phyloP scores from a whole-genome alignment of 92 coral and sea anemone species.

The Anthopleura xanthogrammica region DNA sequence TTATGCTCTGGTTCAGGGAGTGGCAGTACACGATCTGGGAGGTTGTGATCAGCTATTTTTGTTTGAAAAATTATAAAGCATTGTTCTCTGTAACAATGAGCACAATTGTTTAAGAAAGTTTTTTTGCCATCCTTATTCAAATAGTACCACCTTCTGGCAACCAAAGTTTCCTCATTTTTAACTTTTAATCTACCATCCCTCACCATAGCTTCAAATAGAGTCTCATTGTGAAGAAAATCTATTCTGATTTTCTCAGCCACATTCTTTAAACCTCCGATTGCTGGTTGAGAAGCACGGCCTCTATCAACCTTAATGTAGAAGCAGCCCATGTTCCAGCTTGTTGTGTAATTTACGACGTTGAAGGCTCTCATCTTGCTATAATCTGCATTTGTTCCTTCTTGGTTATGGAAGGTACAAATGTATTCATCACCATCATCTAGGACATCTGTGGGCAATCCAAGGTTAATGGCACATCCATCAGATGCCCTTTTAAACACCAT shows the following conservation, averaged over 20 bases:
- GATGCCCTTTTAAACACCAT: neutral
- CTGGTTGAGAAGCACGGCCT: neutral
- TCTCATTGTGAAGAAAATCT: neutral
- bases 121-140: neutral
- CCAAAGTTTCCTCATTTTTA: neutral
- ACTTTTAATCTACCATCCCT: conserved; percentile 19
- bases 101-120: neutral
- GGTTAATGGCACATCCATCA: neutral
- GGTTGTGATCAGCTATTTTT: neutral
- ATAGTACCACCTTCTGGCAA: neutral
- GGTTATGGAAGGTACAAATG: neutral
- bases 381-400: neutral
- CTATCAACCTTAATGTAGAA: conserved; percentile 1
- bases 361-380: neutral
- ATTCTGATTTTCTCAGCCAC: neutral
- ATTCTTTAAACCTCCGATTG: neutral
- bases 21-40: neutral
- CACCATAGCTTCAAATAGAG: neutral
- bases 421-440: neutral
- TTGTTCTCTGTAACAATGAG: neutral
- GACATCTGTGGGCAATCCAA: neutral
- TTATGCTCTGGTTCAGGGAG: neutral
- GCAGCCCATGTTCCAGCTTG: neutral
- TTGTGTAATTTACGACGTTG: neutral
- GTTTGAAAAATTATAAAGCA: neutral